A percentile compares a stretch with the other conserved stretches of the same genome.
Evolutionary conservation across 2,113 vertebrate species (phyloP).

Genomic region (Scytalopus superciliaris): DNA sequence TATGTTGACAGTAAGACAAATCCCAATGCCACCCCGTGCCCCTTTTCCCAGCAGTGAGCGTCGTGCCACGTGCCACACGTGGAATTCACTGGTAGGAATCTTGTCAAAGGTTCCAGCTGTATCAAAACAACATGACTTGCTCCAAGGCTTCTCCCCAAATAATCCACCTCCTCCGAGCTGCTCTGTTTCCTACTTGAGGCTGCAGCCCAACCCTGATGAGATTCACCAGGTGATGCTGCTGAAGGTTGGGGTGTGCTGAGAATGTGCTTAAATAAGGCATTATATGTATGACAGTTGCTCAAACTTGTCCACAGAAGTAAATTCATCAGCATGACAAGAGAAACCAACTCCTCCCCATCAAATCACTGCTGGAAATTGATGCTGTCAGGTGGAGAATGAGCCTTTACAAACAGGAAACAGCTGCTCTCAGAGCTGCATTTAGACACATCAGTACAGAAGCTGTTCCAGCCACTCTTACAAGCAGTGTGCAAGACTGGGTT

Average conservation of each 20-base stretch:
- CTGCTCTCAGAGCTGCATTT: constrained; percentile 67
- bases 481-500: not conserved
- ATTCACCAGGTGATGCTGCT: not conserved
- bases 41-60: not conserved
- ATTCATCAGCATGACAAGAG: not conserved
- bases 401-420: constrained; percentile 81
- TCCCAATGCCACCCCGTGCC: not conserved
- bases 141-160: not conserved
- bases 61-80: accelerated
- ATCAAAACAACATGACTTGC: not conserved
- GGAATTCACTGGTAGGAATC: not conserved
- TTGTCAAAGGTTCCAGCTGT: not conserved
- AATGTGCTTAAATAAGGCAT: accelerated
- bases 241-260: accelerated
- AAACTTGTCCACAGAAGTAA: not conserved
- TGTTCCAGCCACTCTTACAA: not conserved
- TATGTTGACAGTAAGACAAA: accelerated
- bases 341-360: not conserved
- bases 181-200: accelerated
- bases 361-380: constrained; percentile 33
- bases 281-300: accelerated
- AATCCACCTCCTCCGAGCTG: accelerated
- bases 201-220: not conserved
- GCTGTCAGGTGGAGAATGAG: constrained; percentile 23
- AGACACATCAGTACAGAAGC: not conserved